Base-by-base conservation (phyloP, 2,797 vertebrate genomes). In the Antennarius maculatus region DNA sequence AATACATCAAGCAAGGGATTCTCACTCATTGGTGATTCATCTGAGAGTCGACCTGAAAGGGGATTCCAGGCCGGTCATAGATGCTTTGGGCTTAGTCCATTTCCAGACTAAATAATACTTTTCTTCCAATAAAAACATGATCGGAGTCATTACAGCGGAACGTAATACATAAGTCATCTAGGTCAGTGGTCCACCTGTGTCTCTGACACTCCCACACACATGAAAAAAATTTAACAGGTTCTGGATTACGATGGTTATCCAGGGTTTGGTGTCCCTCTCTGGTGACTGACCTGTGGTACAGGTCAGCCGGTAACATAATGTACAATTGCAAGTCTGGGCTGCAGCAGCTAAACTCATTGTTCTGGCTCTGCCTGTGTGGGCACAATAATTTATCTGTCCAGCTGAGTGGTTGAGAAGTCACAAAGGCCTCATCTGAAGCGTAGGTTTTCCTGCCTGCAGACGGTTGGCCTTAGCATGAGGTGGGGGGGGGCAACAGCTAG, bases 101-200 rank as follows among this genome's bases (percentile, higher is more conserved):
- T 11, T 17, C 16, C 67, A 66, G 69, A 29, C 17, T 81, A 61
- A 62, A 63, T 49, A 23, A 27, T 15, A 10, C 45, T 69, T 51
- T 71, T 5, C 13, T 65, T 55, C 71, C 47, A 5, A 46, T 7
- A 41, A 49, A 50, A 50, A 66, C 48, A 54, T 47, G 55, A 59
- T 58, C 34, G 42, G 42, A 23, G 45, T 31, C 52, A 42, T 76
- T 77, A 66, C 69, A 54, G 58, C 57, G 23, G 68, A 14, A 75
- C 66, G 62, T 83, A 79, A 62, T 63, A 54, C 48, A 60, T 54
- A 61, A 27, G 53, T 72, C 55, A 72, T 77, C 68, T 79, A 60
- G 64, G 65, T 56, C 62, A 63, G 41, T 61, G 51, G 60, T 47
- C 59, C 37, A 60, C 50, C 8, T 12, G 27, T 69, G 53, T 71